phyloP scores from a whole-genome alignment of 2,797 vertebrate species.

The Enteromius afrohamiltoni region DNA sequence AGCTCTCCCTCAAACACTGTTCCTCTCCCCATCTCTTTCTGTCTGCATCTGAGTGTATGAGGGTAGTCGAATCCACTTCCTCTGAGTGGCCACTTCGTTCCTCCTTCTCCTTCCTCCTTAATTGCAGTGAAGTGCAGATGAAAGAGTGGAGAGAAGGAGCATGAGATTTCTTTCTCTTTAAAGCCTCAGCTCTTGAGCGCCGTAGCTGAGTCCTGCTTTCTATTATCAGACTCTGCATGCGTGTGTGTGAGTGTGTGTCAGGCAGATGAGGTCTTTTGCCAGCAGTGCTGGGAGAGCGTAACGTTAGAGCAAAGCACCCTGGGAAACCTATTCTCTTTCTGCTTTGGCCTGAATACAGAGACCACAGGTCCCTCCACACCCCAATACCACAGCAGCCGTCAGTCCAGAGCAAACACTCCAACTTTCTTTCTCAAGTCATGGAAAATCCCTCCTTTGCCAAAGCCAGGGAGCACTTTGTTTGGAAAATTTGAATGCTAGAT shows the following conservation, averaged over 20 bases:
- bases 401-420: conserved; percentile 49
- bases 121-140: conserved; percentile 52
- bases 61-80: conserved; percentile 44
- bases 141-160: conserved; percentile 43
- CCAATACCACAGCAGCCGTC: conserved; percentile 43
- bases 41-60: conserved; percentile 25
- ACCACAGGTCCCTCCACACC: conserved; percentile 48
- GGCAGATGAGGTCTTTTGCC: conserved; percentile 19
- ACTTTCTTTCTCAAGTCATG: conserved; percentile 55
- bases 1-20: conserved; percentile 16
- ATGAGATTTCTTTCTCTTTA: conserved; percentile 48
- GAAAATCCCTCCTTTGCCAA: conserved; percentile 53
- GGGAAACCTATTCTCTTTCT: conserved; percentile 47
- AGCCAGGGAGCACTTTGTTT: conserved; percentile 31
- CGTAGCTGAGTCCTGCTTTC: conserved; percentile 31
- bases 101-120: conserved; percentile 44
- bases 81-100: conserved; percentile 49
- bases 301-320: conserved; percentile 50
- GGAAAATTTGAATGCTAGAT: conserved; percentile 54
- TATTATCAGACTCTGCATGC: conserved; percentile 21
- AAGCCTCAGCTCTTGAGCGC: conserved; percentile 34
- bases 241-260: not conserved
- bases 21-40: not conserved
- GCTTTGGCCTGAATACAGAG: conserved; percentile 36
- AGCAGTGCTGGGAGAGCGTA: conserved; percentile 34